Evolutionary conservation across 1,140 invertebrate genomes (phyloP).

Genomic region (Araneus ventricosus): DNA sequence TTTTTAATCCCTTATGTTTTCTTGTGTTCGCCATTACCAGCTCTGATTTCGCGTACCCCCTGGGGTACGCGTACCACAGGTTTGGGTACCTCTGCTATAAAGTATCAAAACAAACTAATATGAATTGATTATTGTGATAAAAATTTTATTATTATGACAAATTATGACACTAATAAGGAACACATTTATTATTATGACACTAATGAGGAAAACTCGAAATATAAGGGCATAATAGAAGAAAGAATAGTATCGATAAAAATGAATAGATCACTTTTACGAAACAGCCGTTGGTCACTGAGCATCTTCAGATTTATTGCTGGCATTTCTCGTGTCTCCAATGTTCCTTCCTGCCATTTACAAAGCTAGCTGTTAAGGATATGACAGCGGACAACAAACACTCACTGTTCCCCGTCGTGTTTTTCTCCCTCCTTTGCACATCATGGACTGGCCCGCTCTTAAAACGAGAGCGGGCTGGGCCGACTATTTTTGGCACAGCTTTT

Average conservation of each 20-base stretch:
- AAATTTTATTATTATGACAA: too few relatives aligned
- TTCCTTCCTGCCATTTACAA: not conserved
- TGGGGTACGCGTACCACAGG: too few relatives aligned
- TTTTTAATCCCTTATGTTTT: too few relatives aligned
- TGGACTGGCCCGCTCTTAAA: not conserved
- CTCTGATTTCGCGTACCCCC: too few relatives aligned
- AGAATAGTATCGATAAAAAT: not conserved
- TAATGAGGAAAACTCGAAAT: not conserved
- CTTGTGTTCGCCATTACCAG: too few relatives aligned
- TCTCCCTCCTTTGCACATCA: not conserved
- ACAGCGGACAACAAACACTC: slow-evolving; percentile 32
- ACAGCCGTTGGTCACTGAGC: not conserved
- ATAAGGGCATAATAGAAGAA: not conserved
- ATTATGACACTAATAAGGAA: not conserved
- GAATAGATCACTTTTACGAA: too few relatives aligned
- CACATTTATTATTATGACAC: not conserved
- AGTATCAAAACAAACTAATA: too few relatives aligned
- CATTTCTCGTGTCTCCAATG: not conserved
- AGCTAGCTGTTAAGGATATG: not conserved
- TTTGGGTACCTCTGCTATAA: too few relatives aligned
- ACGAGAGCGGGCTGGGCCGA: slow-evolving; percentile 22
- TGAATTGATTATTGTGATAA: too few relatives aligned
- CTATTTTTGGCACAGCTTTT: slow-evolving; percentile 61
- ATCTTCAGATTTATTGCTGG: not conserved
- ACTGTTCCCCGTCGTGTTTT: not conserved